A percentile compares a stretch with the other conserved stretches of the same genome.
These are phyloP conservation scores for Microcebus jonahi DNA, from an alignment of 2,113 vertebrate genomes.

Conservation along the genomic window DNA sequence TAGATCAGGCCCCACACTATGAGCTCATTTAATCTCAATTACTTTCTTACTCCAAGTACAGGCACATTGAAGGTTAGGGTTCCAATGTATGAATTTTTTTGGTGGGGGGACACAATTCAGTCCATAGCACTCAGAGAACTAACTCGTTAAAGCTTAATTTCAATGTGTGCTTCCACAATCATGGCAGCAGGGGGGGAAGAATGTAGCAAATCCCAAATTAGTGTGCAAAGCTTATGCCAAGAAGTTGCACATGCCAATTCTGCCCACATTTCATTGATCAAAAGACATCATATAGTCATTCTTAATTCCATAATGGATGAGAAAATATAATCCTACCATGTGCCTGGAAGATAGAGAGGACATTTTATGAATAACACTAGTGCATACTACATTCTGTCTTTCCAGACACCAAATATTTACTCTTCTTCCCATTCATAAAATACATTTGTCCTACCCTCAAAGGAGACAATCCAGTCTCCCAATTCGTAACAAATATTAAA, in stretches of 20 bases:
- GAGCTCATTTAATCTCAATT: not conserved
- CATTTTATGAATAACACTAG: not conserved
- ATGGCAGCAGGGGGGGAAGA: not conserved
- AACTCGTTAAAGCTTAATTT: not conserved
- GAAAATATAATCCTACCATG: not conserved
- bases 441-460: not conserved
- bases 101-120: not conserved
- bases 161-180: not conserved
- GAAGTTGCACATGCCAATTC: not conserved
- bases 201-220: not conserved
- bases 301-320: not conserved
- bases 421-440: not conserved
- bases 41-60: not conserved
- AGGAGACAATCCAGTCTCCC: not conserved
- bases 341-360: not conserved
- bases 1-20: not conserved
- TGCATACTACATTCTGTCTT: not conserved
- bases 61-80: not conserved
- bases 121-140: not conserved
- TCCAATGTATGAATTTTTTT: not conserved
- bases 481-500: not conserved
- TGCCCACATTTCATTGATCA: not conserved
- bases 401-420: not conserved
- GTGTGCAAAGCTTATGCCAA: not conserved
- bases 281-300: not conserved